These are phyloP conservation scores for Aleiodes alternator DNA, from an alignment of 2,888 invertebrate genomes.

Conservation along the genomic window DNA sequence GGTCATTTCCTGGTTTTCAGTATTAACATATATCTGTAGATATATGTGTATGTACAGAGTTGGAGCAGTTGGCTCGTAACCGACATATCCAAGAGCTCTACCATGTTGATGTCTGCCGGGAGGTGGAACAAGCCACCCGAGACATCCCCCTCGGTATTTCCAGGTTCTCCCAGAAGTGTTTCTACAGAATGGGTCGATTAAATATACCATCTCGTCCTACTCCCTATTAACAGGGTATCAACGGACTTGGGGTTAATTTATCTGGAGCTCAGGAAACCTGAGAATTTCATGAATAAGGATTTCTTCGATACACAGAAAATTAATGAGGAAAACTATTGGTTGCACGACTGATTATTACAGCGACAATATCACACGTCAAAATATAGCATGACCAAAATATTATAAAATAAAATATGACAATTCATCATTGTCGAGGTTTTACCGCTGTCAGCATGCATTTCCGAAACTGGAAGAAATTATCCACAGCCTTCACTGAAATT, in stretches of 20 bases:
- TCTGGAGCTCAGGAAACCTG: neutral
- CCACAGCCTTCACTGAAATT: no score
- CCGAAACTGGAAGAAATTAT: no score
- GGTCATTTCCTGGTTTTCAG: constrained; percentile 25
- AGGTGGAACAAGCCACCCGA: constrained; percentile 29
- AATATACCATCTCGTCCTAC: neutral
- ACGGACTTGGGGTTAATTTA: neutral
- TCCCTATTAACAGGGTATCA: constrained; percentile 21
- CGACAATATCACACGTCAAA: no score
- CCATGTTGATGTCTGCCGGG: constrained; percentile 8
- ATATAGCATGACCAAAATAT: no score
- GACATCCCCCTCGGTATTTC: constrained; percentile 16
- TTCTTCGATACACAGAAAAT: no score
- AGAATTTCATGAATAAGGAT: neutral
- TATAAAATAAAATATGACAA: no score
- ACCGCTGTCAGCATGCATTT: no score
- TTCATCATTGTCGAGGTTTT: no score
- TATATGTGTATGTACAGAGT: constrained; percentile 6
- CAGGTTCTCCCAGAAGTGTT: constrained; percentile 21
- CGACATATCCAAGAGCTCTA: constrained; percentile 13
- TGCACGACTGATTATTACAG: no score
- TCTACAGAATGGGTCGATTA: constrained; percentile 26
- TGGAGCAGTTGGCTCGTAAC: constrained; percentile 29
- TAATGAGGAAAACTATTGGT: no score
- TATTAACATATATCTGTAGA: neutral